Evolutionary conservation across 2,888 invertebrate genomes (phyloP).

Genomic region (Chloromyia formosa): DNA sequence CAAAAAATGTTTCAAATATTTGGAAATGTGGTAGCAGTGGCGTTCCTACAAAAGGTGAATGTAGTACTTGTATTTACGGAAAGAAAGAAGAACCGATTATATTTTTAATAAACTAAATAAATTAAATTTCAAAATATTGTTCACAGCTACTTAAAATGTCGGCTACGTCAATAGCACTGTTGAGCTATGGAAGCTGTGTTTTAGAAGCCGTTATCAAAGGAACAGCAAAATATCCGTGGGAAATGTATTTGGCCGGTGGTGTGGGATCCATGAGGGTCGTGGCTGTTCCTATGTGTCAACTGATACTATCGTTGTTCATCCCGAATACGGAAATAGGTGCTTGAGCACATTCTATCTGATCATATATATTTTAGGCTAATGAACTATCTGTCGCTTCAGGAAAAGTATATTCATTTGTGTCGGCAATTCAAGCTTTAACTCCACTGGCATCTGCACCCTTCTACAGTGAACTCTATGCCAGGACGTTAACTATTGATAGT

Average conservation of each 20-base stretch:
- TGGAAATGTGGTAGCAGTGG: slow-evolving; percentile 70
- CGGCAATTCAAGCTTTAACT: slow-evolving; percentile 72
- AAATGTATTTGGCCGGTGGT: slow-evolving; percentile 53
- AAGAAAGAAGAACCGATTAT: too few species aligned
- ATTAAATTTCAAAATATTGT: background rate
- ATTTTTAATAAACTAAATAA: background rate
- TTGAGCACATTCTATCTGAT: too few species aligned
- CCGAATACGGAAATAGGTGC: slow-evolving; percentile 63
- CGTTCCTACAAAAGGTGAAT: slow-evolving; percentile 68
- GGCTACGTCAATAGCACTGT: slow-evolving; percentile 58
- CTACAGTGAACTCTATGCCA: slow-evolving; percentile 72
- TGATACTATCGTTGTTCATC: slow-evolving; percentile 61
- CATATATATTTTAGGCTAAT: too few species aligned
- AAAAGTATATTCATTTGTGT: slow-evolving; percentile 75
- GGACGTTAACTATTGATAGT: slow-evolving; percentile 62
- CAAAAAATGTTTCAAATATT: slow-evolving; percentile 67
- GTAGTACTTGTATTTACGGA: too few species aligned
- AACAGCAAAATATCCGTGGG: slow-evolving; percentile 55
- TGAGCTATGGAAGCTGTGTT: slow-evolving; percentile 58
- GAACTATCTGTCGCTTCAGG: slow-evolving; percentile 56
- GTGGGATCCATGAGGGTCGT: slow-evolving; percentile 60
- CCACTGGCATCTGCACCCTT: slow-evolving; percentile 71
- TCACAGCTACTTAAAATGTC: slow-evolving; percentile 57
- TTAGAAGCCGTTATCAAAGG: slow-evolving; percentile 60
- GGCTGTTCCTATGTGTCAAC: slow-evolving; percentile 62